Conservation (phyloP, 23 tunicate genomes). For the Styela plicata region DNA sequence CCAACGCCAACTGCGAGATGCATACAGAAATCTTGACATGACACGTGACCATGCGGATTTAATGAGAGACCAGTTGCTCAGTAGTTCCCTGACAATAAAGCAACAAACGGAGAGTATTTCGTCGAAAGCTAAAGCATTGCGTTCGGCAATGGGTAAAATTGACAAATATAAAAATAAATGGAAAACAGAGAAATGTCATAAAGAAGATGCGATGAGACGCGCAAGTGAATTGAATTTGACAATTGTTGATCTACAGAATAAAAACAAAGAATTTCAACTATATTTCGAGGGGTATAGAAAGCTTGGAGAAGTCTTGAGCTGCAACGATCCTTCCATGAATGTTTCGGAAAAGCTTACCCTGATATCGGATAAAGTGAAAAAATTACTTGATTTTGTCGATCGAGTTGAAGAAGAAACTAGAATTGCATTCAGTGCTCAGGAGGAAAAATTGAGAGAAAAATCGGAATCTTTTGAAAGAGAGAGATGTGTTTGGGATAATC, state of each 20-base stretch:
- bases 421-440: neutral
- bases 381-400: neutral
- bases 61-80: slow-evolving; percentile 24
- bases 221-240: neutral
- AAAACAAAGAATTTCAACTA: neutral
- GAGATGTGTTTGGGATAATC: neutral
- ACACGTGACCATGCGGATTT: slow-evolving; percentile 42
- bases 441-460: neutral
- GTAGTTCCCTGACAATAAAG: neutral
- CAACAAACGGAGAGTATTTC: slow-evolving; percentile 4
- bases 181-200: neutral
- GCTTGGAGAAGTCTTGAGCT: neutral
- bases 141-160: slow-evolving; percentile 11
- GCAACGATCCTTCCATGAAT: neutral
- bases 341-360: neutral
- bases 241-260: neutral
- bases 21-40: slow-evolving; percentile 32
- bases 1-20: slow-evolving; percentile 38
- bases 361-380: neutral
- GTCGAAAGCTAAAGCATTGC: neutral
- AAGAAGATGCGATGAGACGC: slow-evolving; percentile 2
- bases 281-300: neutral
- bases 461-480: neutral
- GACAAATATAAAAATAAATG: slow-evolving; percentile 3
- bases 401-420: neutral